Evolutionary conservation across 2,888 invertebrate genomes (phyloP), one percentile per base, ranked within the genome.

Genomic region (Emmelina monodactyla): DNA sequence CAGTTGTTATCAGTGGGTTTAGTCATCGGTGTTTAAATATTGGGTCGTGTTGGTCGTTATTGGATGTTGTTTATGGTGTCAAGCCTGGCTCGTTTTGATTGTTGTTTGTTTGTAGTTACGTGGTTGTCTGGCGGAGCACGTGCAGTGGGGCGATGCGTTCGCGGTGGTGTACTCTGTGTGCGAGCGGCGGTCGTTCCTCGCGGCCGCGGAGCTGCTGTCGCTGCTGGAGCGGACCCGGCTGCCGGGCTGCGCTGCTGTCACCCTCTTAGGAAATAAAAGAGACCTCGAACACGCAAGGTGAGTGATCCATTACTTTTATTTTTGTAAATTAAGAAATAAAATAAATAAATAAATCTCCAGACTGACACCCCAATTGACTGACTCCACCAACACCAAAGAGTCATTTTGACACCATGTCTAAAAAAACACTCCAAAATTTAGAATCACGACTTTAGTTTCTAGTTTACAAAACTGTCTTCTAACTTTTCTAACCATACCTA

Each of bases 101-200:
- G 19, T 19, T 6, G 25, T 25, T 11, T 11, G 49, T 37, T 78
- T 75, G 25, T 75, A 88, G 88, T 85, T 86, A 51, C 86, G 86
- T 45, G 88, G 88, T 14, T 88, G 89, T 54, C 68, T 89, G 19
- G 87, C 86, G 47, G 88, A 89, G 51, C 89, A 90, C 63, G 84
- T 89, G 50, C 82, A 89, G 58, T 91, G 91, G 90, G 91, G 90
- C 33, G 91, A 91, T 56, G 90, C 90, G 11, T 91, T 90, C 67
- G 88, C 91, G 28, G 85, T 91, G 42, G 90, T 91, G 32, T 91
- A 91, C 73, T 89, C 89, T 31, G 89, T 91, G 22, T 78, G 78
- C 48, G 75, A 75, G 45, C 57, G 78, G 10, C 65, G 78, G 2
- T 73, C 78, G 2, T 78, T 78, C 50, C 51, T 86, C 45, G 88